Evolutionary conservation across 2,113 vertebrate genomes (phyloP), one percentile per base, ranked within the genome.

Genomic region (Ammospiza nelsoni): DNA sequence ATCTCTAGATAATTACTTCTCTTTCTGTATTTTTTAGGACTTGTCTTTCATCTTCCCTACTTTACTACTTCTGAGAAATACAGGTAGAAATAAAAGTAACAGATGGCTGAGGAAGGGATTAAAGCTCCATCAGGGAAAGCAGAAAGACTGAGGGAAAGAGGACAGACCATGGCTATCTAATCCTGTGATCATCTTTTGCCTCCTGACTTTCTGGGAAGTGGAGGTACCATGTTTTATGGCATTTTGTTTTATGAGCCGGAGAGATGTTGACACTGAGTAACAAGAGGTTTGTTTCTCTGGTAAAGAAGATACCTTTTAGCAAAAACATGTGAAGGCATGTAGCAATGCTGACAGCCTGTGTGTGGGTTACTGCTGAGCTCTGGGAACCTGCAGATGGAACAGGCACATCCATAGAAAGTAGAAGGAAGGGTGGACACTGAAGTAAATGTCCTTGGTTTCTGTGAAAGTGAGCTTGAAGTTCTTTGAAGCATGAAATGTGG

Each of bases 31-130:
- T 61, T 75, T 65, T 81, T 84, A 68, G 69, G 69, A 51, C 51
- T 90, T 82, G 43, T 22, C 7, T 92, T 88, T 83, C 37, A 41
- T 83, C 39, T 80, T 82, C 46, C 37, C 39, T 49, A 55, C 39
- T 89, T 89, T 80, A 24, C 33, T 87, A 8, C 59, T 82, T 63
- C 44, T 77, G 74, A 90, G 71, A 61, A 62, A 61, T 52, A 39
- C 49, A 62, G 35, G 65, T 92, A 87, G 85, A 73, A 89, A 41
- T 65, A 35, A 51, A 48, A 68, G 25, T 89, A 75, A 75, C n/a
- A 75, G 46, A 62, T 73, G 33, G 33, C 61, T 88, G 79, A 94
- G 84, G 55, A 57, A 55, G 24, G 35, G 66, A 55, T 79, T 46
- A n/a, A 10, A 79, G 55, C 28, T 69, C 52, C n/a, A 59, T 59